Evolutionary conservation across 2,888 invertebrate genomes (phyloP), one percentile per base, ranked within the genome.

Genomic region (Trilocha varians): DNA sequence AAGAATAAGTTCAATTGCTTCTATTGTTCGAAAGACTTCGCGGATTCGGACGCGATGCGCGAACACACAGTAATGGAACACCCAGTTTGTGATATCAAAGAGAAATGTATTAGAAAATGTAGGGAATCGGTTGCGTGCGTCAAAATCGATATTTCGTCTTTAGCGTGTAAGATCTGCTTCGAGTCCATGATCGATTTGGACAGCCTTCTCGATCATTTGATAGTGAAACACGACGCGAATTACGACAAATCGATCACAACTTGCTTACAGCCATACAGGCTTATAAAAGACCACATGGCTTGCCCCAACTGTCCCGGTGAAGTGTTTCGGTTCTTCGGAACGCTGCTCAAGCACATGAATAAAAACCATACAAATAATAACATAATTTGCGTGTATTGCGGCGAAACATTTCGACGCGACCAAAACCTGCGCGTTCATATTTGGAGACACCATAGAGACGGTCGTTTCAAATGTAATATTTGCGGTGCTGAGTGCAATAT

Each of bases 1-100:
- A 82, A 83, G 44, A 85, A 84, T 46, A 84, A 79, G 45, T 85
- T 83, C 36, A 84, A 84, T 32, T 85, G 85, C 38, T 85, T 85
- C 46, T 85, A 78, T 45, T 85, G 85, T 38, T 79, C 80, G 0
- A 79, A 82, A 66, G 82, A 83, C 41, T 85, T 85, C 32, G 55
- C 66, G 0, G 85, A 85, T 52, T 79, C 83, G 0, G 82, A 84
- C 48, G 48, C 61, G 0, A 74, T 85, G 75, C 63, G 71, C 18
- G 77, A 82, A 33, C 85, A 85, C 38, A 78, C 83, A 0, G 57
- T 80, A 0, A 45, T 72, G 36, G 76, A 78, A 39, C 85, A 85
- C 38, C 82, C 80, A 0, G 55, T 74, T 0, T 83, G 83, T 36
- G 78, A 83, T 48, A 52, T 77, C 1, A 78, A 78, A 52, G 64